Evolutionary conservation across 2,113 vertebrate species (phyloP).

Genomic region (Montifringilla adamsi): DNA sequence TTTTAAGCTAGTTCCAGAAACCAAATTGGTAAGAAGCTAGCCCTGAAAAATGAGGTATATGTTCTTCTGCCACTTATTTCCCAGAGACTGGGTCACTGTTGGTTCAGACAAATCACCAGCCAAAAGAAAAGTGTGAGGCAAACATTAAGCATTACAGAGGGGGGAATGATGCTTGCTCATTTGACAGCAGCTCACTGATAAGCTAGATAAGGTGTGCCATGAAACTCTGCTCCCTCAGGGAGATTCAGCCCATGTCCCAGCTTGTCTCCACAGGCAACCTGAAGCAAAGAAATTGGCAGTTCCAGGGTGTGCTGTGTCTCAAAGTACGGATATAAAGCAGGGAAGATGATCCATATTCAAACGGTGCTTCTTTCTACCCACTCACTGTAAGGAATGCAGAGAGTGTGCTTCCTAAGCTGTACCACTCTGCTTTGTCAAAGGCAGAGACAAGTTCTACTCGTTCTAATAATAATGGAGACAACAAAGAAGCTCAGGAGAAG

Average conservation of each 20-base stretch:
- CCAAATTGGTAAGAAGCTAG: background rate
- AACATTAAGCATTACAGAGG: background rate
- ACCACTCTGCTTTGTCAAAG: background rate
- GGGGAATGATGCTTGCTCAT: background rate
- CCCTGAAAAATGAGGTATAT: background rate
- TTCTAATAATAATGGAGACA: rapidly evolving
- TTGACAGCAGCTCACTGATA: background rate
- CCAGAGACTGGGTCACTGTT: background rate
- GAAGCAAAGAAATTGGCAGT: background rate
- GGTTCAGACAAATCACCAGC: background rate
- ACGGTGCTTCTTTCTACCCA: background rate
- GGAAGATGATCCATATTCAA: background rate
- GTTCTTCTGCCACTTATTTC: background rate
- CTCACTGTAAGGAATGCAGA: background rate
- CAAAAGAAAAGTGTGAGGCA: background rate
- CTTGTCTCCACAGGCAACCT: background rate
- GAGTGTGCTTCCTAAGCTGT: background rate
- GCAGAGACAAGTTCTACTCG: background rate
- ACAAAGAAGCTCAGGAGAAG: background rate
- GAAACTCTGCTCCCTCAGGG: background rate
- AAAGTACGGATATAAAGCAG: background rate
- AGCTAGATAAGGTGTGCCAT: background rate
- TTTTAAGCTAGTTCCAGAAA: background rate
- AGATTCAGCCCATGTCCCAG: background rate
- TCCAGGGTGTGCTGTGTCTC: background rate